Base-by-base conservation (phyloP, 2,113 vertebrate species). In the Nicator chloris region DNA sequence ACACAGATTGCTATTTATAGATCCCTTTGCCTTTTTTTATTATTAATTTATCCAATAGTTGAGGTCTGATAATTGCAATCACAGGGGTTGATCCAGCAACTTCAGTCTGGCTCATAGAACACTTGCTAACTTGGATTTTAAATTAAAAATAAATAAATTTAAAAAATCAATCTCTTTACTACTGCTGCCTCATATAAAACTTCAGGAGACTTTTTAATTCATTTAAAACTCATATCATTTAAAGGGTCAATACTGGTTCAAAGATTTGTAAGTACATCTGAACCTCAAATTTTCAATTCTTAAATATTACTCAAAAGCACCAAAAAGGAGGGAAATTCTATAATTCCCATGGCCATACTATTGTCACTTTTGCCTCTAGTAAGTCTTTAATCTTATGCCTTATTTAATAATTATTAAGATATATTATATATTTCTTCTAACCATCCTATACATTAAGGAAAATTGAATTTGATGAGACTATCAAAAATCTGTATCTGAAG, bases 331-430 rank as follows among this genome's bases (percentile, higher is more conserved):
- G 6, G 4, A 51, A 86, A 37, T 7, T 5, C 9, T 8, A 31
- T 8, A 7, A 19, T 21, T 10, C 6, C 9, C 5, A 2, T 14
- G 4, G 9, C 18, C 7, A 2, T 23, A 79, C 4, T 50, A 16
- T 9, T 42, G 13, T 35, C 22, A 54, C 8, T 63, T 88, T 51
- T 66, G 23, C 31, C 26, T 83, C 40, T 64, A 68, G 3, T 35
- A 91, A 84, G 7, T 39, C 51, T 91, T 85, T 44, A 81, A 70
- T 21, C 30, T 65, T 79, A 60, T 39, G 51, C 16, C 4, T 82
- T 45, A 33, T 35, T 68, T 69, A 59, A 88, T 30, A 2, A 31
- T 61, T 51, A 69, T 23, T 78, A 73, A 79, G 40, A 33, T 10
- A 18, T 20, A 57, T 20, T 11, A 82, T 75, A 59, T 40, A 2